Evolutionary conservation across 2,797 vertebrate genomes (phyloP).

Genomic region (Okamejei kenojei): DNA sequence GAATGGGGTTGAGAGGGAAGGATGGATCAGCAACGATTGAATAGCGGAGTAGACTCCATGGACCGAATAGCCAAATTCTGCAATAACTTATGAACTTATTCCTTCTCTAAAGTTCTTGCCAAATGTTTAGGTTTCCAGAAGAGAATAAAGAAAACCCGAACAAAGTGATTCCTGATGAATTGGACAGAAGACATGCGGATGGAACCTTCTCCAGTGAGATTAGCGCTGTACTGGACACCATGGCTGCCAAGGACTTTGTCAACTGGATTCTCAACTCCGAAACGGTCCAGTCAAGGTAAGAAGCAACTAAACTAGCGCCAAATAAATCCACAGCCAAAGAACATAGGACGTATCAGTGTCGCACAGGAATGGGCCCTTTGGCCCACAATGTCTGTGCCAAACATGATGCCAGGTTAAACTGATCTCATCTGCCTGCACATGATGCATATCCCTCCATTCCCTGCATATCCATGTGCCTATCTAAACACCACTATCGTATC

Average conservation of each 20-base stretch:
- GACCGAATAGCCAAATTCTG: too few species aligned
- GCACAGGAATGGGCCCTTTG: too few species aligned
- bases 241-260: slow-evolving; percentile 87
- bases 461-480: too few species aligned
- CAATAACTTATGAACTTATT: background rate
- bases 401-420: too few species aligned
- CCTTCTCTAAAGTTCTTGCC: background rate
- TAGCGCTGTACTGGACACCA: slow-evolving; percentile 83
- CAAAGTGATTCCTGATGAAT: slow-evolving; percentile 46
- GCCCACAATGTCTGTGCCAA: too few species aligned
- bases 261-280: slow-evolving; percentile 89
- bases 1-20: too few species aligned
- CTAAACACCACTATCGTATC: too few species aligned
- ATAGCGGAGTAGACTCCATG: too few species aligned
- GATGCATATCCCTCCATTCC: too few species aligned
- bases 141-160: slow-evolving; percentile 47
- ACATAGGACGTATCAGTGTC: too few species aligned
- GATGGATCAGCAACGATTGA: too few species aligned
- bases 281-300: slow-evolving; percentile 63
- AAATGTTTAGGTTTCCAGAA: slow-evolving; percentile 63
- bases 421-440: too few species aligned
- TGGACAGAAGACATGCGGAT: slow-evolving; percentile 79
- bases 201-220: slow-evolving; percentile 94
- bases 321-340: background rate
- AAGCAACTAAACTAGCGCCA: background rate